Evolutionary conservation across 2,113 vertebrate species (phyloP).

Genomic region (Phyllostomus hastatus): DNA sequence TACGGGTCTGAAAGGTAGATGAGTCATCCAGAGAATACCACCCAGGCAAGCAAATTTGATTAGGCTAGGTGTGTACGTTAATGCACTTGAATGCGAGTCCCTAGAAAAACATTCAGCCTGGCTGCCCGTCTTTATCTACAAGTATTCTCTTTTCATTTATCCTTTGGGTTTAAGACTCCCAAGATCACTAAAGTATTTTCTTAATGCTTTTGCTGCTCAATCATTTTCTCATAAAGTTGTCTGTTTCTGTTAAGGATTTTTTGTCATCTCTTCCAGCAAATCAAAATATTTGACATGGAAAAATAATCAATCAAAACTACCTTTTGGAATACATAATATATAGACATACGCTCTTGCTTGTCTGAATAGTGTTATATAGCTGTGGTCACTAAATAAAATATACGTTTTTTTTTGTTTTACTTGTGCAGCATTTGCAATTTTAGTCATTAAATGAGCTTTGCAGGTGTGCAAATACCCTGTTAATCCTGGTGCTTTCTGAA

Average conservation of each 20-base stretch:
- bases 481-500: slow-evolving; percentile 77
- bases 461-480: slow-evolving; percentile 83
- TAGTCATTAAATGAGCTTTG: slow-evolving; percentile 81
- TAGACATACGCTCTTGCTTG: slow-evolving; percentile 63
- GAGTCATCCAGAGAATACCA: background rate
- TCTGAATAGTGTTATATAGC: slow-evolving; percentile 75
- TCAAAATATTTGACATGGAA: slow-evolving; percentile 75
- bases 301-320: slow-evolving; percentile 75
- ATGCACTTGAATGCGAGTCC: background rate
- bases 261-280: slow-evolving; percentile 73
- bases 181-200: background rate
- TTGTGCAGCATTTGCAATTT: slow-evolving; percentile 80
- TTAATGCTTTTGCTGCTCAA: slow-evolving; percentile 45
- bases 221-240: slow-evolving; percentile 54
- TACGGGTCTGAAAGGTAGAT: background rate
- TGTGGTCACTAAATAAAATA: slow-evolving; percentile 81
- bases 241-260: slow-evolving; percentile 42
- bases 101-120: background rate
- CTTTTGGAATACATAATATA: slow-evolving; percentile 75
- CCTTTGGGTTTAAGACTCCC: slow-evolving; percentile 21
- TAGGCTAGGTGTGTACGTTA: background rate
- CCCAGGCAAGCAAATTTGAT: background rate
- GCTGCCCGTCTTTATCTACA: background rate
- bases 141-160: slow-evolving; percentile 1
- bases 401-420: slow-evolving; percentile 80